Conservation (phyloP, 1,140 invertebrate genomes). For the Muscidifurax raptorellus region DNA sequence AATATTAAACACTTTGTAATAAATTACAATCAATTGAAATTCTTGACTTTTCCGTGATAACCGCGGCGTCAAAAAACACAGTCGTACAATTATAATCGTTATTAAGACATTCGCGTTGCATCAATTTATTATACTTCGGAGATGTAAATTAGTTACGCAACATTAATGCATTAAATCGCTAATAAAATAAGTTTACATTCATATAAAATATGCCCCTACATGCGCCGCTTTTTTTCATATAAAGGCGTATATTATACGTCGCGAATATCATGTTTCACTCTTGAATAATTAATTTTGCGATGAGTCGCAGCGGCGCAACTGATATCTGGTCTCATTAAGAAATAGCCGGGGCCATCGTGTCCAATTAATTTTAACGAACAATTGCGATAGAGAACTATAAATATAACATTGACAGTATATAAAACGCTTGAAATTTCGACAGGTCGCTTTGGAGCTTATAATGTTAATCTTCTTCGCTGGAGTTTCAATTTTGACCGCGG, state of each 20-base stretch:
- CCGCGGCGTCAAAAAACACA: too few relatives aligned
- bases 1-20: too few relatives aligned
- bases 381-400: too few relatives aligned
- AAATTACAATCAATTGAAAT: too few relatives aligned
- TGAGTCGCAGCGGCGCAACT: too few relatives aligned
- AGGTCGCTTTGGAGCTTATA: slow-evolving; percentile 62
- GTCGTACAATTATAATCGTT: not conserved
- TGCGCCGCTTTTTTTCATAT: too few relatives aligned
- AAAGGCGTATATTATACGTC: not conserved
- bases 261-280: not conserved
- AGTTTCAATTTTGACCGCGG: slow-evolving; percentile 58
- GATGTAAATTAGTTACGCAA: not conserved
- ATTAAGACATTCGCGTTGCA: not conserved
- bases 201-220: not conserved
- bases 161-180: not conserved
- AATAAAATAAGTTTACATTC: not conserved
- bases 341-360: too few relatives aligned
- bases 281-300: too few relatives aligned
- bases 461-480: slow-evolving; percentile 64
- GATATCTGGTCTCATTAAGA: too few relatives aligned
- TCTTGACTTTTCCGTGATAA: not conserved
- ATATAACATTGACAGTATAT: too few relatives aligned
- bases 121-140: not conserved
- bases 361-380: too few relatives aligned
- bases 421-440: not conserved